phyloP scores from a whole-genome alignment of 1,140 invertebrate species.

The Drosophila miranda region DNA sequence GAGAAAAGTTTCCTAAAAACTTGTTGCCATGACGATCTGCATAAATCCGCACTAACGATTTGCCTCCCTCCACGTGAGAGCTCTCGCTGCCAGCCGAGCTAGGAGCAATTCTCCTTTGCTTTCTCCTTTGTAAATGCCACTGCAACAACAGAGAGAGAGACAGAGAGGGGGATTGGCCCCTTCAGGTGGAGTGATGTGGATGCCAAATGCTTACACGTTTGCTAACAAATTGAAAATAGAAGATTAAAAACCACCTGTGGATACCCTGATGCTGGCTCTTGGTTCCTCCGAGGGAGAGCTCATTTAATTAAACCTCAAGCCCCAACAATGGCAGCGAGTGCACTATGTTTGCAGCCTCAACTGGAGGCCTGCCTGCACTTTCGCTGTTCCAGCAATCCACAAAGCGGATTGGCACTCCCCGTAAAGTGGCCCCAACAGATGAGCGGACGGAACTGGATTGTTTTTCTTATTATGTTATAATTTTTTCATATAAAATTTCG shows the following conservation, averaged over 20 bases:
- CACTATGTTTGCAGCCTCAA: no score
- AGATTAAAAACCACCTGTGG: constrained; percentile 21
- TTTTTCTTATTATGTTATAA: constrained; percentile 5
- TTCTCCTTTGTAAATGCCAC: no score
- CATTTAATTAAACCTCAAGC: constrained; percentile 22
- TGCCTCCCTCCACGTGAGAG: constrained; percentile 26
- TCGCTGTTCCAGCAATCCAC: no score
- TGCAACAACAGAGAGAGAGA: background rate
- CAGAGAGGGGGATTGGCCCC: no score
- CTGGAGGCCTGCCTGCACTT: no score
- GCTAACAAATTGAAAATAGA: constrained; percentile 23
- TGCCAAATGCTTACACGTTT: constrained; percentile 28
- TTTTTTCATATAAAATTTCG: constrained; percentile 9
- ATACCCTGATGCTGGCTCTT: background rate
- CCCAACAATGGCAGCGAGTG: no score
- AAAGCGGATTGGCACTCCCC: no score
- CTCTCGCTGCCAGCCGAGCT: background rate
- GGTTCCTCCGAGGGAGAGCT: constrained; percentile 2
- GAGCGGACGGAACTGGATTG: constrained; percentile 2
- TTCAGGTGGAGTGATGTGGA: constrained; percentile 7
- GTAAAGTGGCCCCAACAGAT: no score
- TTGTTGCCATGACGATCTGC: constrained; percentile 42
- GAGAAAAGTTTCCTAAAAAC: constrained; percentile 15
- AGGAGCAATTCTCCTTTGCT: no score
- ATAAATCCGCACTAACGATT: constrained; percentile 49